phyloP scores from a whole-genome alignment of 1,140 invertebrate species.

The Ruditapes philippinarum region DNA sequence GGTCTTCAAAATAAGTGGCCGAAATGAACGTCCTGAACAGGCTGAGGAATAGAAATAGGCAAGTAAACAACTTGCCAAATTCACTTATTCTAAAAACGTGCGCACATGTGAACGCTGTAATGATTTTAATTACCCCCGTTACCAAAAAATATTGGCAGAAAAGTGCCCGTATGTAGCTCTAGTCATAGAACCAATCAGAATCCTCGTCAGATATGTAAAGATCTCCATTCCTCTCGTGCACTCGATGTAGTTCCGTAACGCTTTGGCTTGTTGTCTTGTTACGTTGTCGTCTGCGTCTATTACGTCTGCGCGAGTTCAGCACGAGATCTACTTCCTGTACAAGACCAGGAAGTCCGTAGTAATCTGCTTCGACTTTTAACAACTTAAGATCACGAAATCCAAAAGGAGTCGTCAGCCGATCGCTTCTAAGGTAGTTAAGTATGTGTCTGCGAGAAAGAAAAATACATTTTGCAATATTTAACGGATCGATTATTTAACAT shows the following conservation, averaged over 20 bases:
- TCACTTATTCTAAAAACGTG: no score
- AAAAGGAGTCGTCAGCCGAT: conserved; percentile 71
- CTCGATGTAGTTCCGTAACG: conserved; percentile 36
- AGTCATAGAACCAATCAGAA: conserved; percentile 64
- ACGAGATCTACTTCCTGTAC: conserved; percentile 68
- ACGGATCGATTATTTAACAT: no score
- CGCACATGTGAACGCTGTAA: no score
- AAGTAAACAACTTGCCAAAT: not conserved
- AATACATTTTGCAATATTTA: no score
- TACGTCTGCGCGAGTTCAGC: conserved; percentile 61
- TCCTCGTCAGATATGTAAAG: conserved; percentile 64
- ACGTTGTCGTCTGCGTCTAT: conserved; percentile 20
- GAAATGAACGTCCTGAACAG: no score
- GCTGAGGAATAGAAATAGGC: not conserved
- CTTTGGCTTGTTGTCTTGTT: conserved; percentile 56
- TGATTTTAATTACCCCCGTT: conserved; percentile 15
- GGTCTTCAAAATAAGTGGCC: no score
- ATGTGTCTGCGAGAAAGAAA: conserved; percentile 72
- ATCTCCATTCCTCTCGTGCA: conserved; percentile 59
- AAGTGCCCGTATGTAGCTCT: not conserved
- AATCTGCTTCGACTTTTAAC: conserved; percentile 76
- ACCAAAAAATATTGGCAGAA: not conserved
- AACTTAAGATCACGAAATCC: conserved; percentile 75
- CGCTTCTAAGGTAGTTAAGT: conserved; percentile 80
- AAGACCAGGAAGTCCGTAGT: conserved; percentile 74